Conservation (phyloP, 2,888 invertebrate species). For the Chalcosyrphus nemorum region DNA sequence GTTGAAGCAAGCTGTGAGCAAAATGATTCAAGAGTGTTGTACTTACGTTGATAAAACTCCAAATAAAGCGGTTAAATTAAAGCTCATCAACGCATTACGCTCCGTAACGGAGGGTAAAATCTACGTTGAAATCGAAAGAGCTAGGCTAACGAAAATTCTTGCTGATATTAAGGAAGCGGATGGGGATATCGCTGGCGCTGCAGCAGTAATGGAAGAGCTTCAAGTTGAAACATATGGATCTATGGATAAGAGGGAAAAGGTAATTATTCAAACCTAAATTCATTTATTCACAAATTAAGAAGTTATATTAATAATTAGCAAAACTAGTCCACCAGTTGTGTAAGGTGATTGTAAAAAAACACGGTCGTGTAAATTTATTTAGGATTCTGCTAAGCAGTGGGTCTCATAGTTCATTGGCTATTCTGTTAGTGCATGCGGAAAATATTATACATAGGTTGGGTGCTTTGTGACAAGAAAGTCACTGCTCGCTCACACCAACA, state of each 20-base stretch:
- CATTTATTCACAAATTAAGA: no score
- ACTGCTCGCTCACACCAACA: no score
- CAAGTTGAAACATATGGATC: slow-evolving; percentile 98
- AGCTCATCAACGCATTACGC: slow-evolving; percentile 96
- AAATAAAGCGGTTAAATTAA: slow-evolving; percentile 93
- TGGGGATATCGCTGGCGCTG: slow-evolving; percentile 93
- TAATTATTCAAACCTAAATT: no score
- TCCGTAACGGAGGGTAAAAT: slow-evolving; percentile 99
- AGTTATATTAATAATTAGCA: no score
- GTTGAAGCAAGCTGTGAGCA: slow-evolving; percentile 97
- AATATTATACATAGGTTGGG: no score
- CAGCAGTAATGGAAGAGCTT: slow-evolving; percentile 96
- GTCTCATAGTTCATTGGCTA: no score
- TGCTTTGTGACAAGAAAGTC: no score
- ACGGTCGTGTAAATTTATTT: no score
- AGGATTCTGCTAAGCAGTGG: no score
- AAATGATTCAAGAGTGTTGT: slow-evolving; percentile 98
- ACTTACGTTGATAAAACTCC: slow-evolving; percentile 96
- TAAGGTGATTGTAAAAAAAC: no score
- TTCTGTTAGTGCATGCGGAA: no score
- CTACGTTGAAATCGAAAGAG: slow-evolving; percentile 99
- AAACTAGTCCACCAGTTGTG: no score
- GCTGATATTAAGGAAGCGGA: slow-evolving; percentile 93
- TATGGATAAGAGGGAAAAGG: slow-evolving; percentile 95
- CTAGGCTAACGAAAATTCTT: slow-evolving; percentile 94